Conservation (phyloP, 2,888 invertebrate genomes). For the Spisula subtruncata region DNA sequence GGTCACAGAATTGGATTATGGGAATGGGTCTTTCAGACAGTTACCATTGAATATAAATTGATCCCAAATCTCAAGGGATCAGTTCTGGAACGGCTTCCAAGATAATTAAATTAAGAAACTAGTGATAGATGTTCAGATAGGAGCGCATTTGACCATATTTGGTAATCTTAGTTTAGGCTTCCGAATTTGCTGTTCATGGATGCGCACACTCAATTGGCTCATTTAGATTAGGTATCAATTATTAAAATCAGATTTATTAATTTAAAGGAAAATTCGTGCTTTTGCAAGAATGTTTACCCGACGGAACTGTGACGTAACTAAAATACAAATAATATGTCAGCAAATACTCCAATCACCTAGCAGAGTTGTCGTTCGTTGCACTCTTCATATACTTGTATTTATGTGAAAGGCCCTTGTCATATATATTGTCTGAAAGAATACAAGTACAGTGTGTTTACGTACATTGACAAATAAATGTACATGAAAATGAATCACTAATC, state of each 20-base stretch:
- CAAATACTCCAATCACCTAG: too few species aligned
- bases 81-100: neutral
- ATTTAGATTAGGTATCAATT: neutral
- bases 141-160: neutral
- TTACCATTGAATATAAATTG: conserved; percentile 31
- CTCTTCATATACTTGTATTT: too few species aligned
- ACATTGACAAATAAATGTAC: too few species aligned
- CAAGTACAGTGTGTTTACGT: too few species aligned
- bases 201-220: neutral
- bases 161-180: neutral
- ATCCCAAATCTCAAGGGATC: neutral
- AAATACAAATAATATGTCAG: neutral
- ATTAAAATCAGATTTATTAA: neutral
- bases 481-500: too few species aligned
- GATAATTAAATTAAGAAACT: conserved; percentile 34
- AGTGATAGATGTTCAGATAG: neutral
- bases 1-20: conserved; percentile 57
- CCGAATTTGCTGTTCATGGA: neutral
- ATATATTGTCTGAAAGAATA: too few species aligned
- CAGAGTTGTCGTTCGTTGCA: too few species aligned
- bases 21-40: conserved; percentile 36
- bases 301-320: too few species aligned
- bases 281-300: too few species aligned
- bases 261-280: neutral
- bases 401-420: too few species aligned